Percentiles rank a stretch among this genome's conserved stretches.
Conservation (phyloP, 1,140 invertebrate species). For the Chymomyza costata region DNA sequence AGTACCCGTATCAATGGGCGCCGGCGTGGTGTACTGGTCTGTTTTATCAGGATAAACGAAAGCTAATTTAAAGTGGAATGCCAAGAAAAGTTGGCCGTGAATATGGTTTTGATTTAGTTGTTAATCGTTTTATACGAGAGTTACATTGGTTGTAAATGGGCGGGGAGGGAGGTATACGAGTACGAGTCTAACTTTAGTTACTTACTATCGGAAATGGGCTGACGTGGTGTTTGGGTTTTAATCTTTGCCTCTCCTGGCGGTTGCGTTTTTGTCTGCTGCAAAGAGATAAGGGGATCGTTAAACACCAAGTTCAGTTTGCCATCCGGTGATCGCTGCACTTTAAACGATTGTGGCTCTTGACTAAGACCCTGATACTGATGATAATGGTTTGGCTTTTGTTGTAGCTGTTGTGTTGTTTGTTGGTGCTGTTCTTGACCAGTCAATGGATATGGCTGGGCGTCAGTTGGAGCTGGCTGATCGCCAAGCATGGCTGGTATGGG, state of each 20-base stretch:
- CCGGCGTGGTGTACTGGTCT: conserved; percentile 6
- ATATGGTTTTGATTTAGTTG: conserved; percentile 50
- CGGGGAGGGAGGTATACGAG: no score
- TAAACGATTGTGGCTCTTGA: conserved; percentile 59
- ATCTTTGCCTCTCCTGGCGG: background rate
- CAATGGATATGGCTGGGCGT: conserved; percentile 6
- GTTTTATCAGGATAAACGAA: conserved; percentile 53
- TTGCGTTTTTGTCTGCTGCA: conserved; percentile 32
- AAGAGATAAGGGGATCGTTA: conserved; percentile 65
- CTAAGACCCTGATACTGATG: conserved; percentile 62
- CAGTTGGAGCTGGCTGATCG: conserved; percentile 22
- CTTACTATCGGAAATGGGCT: conserved; percentile 44
- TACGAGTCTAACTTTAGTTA: conserved; percentile 1
- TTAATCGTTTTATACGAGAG: conserved; percentile 35
- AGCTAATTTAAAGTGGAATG: conserved; percentile 53
- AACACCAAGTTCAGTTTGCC: conserved; percentile 73
- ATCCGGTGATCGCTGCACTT: conserved; percentile 72
- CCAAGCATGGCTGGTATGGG: conserved; percentile 47
- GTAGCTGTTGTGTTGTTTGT: conserved; percentile 3
- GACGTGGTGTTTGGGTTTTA: conserved; percentile 7
- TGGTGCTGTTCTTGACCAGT: background rate
- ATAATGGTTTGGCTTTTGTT: conserved; percentile 38
- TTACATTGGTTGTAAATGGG: conserved; percentile 29
- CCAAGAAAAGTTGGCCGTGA: conserved; percentile 42
- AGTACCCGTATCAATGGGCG: conserved; percentile 1